Base-by-base conservation (phyloP, 2,888 invertebrate species). In the Zaprionus lineosus region DNA sequence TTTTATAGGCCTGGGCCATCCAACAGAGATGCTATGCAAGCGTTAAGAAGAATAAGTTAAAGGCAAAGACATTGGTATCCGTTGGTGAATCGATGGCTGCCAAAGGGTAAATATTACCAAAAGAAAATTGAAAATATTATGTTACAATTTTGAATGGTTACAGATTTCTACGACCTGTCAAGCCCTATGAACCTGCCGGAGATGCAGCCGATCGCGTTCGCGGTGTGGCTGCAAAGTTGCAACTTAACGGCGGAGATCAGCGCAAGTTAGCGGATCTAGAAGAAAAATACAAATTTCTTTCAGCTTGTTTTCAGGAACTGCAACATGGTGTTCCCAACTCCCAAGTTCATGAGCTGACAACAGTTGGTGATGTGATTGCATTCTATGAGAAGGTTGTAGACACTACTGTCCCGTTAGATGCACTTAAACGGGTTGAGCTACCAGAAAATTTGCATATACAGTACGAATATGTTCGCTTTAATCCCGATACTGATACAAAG, bases 391-490 rank as follows among this genome's bases (percentile, higher is more conserved):
- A 94, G 2, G 92, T 94, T 11, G 92, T 97, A 1, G 92, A 93
- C 64, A 93, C 92, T 0, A 91, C 91, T 2, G 93, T 94, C 12
- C 96, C 97, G 9, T 93, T 93, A 81, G 97, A 97, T 74, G 92
- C 92, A 21, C 87, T 97, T 78, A 92, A 92, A 61, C 92, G 91
- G 57, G 92, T 93, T 86, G 93, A 96, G 19, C 90, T 98, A 43
- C 98, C 98, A 0, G 94, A 94, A 83, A 98, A 98, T 91, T 90
- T 98, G 16, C 94, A 97, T 88, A 91, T 98, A 2, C 94, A 95
- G 86, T 91, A 93, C 57, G 94, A 98, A 37, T 95, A 96, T 88
- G 88, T 94, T 33, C 91, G 97, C 52, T 98, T 97, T 89, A 93
- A 97, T 91, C 96, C 97, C 69, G 94, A 94, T 11, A 93, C 93